phyloP scores from a whole-genome alignment of 2,113 vertebrate genomes.

The Neogale vison region DNA sequence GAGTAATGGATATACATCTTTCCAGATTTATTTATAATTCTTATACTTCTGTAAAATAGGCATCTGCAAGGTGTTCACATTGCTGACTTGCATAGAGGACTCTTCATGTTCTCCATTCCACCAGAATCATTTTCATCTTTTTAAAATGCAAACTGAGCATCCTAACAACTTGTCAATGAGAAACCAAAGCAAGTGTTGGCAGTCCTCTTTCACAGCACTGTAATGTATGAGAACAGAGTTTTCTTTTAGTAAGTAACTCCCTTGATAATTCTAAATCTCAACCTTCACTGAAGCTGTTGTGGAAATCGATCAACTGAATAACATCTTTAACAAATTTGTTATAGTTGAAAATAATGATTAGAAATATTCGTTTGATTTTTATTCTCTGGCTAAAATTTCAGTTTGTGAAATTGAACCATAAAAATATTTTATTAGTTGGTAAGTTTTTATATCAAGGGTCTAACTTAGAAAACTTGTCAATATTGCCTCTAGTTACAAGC shows the following conservation, averaged over 20 bases:
- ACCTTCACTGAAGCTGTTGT: background rate
- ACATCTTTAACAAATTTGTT: background rate
- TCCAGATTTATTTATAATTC: conserved; percentile 72
- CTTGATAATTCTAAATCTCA: background rate
- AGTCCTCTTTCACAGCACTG: background rate
- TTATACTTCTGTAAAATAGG: conserved; percentile 57
- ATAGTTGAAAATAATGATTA: background rate
- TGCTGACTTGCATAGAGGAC: background rate
- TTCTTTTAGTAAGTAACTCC: background rate
- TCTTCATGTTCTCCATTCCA: background rate
- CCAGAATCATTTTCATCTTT: background rate
- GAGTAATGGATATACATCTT: conserved; percentile 61
- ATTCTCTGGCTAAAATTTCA: background rate
- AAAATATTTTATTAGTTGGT: background rate
- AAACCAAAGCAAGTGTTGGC: background rate
- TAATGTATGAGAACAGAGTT: background rate
- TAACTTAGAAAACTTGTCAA: background rate
- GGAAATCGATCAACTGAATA: background rate
- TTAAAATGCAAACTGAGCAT: background rate
- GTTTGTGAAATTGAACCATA: background rate
- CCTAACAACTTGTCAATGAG: background rate
- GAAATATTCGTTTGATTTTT: background rate
- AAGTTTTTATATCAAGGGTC: background rate
- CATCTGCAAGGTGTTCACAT: conserved; percentile 64
- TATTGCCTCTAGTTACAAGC: background rate